Evolutionary conservation across 2,113 vertebrate species (phyloP).

Genomic region (Rousettus leschenaultii): DNA sequence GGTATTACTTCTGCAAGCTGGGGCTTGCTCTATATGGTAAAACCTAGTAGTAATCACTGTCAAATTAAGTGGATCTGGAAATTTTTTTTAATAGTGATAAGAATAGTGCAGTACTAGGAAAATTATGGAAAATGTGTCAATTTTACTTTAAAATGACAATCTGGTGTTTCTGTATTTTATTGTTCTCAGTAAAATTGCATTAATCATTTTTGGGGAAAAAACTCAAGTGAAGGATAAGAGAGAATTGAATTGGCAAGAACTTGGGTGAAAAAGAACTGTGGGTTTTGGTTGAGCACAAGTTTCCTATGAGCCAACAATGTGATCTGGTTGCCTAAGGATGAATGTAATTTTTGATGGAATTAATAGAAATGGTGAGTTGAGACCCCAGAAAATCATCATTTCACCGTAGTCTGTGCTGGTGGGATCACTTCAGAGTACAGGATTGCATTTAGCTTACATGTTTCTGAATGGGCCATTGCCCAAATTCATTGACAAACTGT

Average conservation of each 20-base stretch:
- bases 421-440: not conserved
- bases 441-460: not conserved
- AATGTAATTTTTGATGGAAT: conserved; percentile 39
- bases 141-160: conserved; percentile 76
- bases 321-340: not conserved
- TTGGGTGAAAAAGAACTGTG: conserved; percentile 31
- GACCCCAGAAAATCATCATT: not conserved
- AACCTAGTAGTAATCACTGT: not conserved
- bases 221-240: not conserved
- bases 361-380: conserved; percentile 36
- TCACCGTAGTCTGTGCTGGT: not conserved
- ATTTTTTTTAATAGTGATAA: conserved; percentile 49
- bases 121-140: conserved; percentile 48
- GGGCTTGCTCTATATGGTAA: not conserved
- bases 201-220: conserved; percentile 57
- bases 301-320: conserved; percentile 18
- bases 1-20: not conserved
- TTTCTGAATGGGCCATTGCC: not conserved
- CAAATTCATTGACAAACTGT: not conserved
- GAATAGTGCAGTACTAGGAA: conserved; percentile 52
- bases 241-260: conserved; percentile 22
- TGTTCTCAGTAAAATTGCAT: conserved; percentile 83
- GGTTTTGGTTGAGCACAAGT: conserved; percentile 38
- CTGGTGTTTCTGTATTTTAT: conserved; percentile 81
- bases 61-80: conserved; percentile 17